These are phyloP conservation scores for Sturnus vulgaris DNA, from an alignment of 2,113 vertebrate genomes.

Conservation along the genomic window DNA sequence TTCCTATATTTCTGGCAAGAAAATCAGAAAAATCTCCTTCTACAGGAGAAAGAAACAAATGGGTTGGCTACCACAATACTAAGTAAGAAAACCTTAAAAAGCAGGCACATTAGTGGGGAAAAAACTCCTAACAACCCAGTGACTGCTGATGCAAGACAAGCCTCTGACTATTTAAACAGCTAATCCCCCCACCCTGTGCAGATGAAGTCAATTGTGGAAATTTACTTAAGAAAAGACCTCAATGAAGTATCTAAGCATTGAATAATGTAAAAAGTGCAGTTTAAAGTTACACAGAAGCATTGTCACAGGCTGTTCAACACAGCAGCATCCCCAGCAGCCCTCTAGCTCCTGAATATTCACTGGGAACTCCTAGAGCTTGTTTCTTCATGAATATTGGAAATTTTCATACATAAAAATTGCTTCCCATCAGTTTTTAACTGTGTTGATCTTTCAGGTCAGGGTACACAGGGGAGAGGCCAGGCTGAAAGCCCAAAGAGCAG, in stretches of 20 bases:
- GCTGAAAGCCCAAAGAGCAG: not conserved
- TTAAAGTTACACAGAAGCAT: not conserved
- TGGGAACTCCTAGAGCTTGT: not conserved
- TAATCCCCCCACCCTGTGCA: not conserved
- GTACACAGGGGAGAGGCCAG: not conserved
- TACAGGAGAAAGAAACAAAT: not conserved
- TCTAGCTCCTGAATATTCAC: not conserved
- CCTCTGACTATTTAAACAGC: not conserved
- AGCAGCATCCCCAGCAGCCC: not conserved
- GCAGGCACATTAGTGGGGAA: not conserved
- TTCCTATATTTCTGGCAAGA: not conserved
- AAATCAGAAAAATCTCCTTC: not conserved
- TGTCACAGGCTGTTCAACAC: not conserved
- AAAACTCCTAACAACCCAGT: not conserved
- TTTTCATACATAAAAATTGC: not conserved
- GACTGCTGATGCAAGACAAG: not conserved
- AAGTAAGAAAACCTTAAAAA: not conserved
- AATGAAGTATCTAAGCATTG: not conserved
- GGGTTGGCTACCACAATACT: not conserved
- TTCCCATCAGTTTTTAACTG: not conserved
- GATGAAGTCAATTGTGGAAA: not conserved
- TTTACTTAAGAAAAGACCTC: not conserved
- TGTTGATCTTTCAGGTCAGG: not conserved
- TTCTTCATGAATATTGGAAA: not conserved
- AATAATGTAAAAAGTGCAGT: not conserved